Conservation (phyloP, 2,113 vertebrate genomes). For the Callocephalon fimbriatum region DNA sequence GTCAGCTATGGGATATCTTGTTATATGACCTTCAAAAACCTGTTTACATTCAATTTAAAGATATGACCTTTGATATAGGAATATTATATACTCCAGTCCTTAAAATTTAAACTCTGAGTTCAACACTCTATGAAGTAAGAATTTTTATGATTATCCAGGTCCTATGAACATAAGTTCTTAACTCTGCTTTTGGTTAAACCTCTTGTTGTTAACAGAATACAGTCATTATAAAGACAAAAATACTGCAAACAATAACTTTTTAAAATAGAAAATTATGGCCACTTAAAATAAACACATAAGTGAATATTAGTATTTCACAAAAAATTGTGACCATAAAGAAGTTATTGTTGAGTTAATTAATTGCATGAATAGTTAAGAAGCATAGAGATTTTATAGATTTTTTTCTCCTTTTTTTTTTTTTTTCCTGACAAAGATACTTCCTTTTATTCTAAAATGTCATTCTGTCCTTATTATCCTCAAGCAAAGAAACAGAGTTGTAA, state of each 20-base stretch:
- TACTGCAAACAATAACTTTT: neutral
- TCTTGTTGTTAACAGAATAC: neutral
- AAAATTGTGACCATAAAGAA: neutral
- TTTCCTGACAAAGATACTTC: neutral
- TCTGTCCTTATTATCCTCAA: neutral
- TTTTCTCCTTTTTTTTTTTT: neutral
- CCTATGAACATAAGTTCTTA: neutral
- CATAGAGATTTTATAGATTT: neutral
- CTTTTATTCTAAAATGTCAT: neutral
- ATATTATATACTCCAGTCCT: neutral
- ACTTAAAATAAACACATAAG: neutral
- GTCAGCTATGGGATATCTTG: neutral
- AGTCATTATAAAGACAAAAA: neutral
- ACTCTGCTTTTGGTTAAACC: neutral
- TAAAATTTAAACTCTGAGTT: neutral
- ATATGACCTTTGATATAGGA: neutral
- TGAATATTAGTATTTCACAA: neutral
- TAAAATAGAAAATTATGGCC: neutral
- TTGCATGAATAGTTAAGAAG: neutral
- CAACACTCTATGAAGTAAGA: neutral
- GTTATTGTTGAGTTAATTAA: neutral
- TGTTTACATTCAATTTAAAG: neutral
- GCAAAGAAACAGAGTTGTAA: neutral
- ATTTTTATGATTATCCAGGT: neutral
- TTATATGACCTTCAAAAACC: neutral